These are phyloP conservation scores for Bostrychus sinensis DNA, from an alignment of 2,113 vertebrate genomes.

Conservation along the genomic window DNA sequence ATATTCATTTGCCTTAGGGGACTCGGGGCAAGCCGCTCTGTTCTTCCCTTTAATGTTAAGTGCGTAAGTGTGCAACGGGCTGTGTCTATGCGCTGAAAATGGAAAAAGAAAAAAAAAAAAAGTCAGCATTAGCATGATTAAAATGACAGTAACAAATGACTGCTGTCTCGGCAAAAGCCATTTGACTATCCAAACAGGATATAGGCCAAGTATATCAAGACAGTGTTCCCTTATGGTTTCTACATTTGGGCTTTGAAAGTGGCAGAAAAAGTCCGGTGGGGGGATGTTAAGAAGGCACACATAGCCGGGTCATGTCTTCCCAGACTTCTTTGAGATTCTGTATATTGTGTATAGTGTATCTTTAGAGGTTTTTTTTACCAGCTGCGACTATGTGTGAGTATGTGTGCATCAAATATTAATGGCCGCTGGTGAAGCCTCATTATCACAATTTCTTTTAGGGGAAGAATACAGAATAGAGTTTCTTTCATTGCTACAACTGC, in stretches of 20 bases:
- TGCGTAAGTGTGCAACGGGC: slow-evolving; percentile 15
- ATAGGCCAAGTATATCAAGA: slow-evolving; percentile 53
- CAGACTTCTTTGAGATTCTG: slow-evolving; percentile 13
- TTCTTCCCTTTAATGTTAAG: slow-evolving; percentile 39
- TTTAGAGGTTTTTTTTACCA: slow-evolving; percentile 2
- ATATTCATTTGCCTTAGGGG: slow-evolving; percentile 59
- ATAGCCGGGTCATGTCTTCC: background rate
- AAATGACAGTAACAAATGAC: slow-evolving; percentile 78
- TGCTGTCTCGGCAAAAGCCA: slow-evolving; percentile 65
- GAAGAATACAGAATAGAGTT: slow-evolving; percentile 57
- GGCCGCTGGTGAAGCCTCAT: slow-evolving; percentile 68
- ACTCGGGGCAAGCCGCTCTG: slow-evolving; percentile 41
- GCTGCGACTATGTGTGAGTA: slow-evolving; percentile 20
- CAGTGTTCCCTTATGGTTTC: slow-evolving; percentile 15
- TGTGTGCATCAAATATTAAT: slow-evolving; percentile 72
- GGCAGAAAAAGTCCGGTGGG: slow-evolving; percentile 3
- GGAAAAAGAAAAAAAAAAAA: slow-evolving; percentile 2
- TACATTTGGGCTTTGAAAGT: slow-evolving; percentile 16
- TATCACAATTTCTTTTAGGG: slow-evolving; percentile 73
- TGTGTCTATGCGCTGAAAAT: background rate
- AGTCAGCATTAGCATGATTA: slow-evolving; percentile 77
- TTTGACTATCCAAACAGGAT: slow-evolving; percentile 67
- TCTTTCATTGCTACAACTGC: slow-evolving; percentile 69
- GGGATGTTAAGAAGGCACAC: background rate
- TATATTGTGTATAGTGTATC: slow-evolving; percentile 23